Evolutionary conservation across 2,888 invertebrate genomes (phyloP).

Genomic region (Temnothorax ravouxi): DNA sequence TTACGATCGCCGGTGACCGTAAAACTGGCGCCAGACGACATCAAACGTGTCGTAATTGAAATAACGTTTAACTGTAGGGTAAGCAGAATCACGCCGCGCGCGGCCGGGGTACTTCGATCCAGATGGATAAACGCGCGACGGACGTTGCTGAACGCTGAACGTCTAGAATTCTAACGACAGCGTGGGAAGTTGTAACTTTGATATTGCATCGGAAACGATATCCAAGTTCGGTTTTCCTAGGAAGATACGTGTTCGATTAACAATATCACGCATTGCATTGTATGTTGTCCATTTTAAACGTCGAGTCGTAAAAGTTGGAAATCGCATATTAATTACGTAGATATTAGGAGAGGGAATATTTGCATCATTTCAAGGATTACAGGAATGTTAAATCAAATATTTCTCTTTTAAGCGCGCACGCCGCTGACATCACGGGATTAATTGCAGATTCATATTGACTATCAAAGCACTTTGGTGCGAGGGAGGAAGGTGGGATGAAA

Average conservation of each 20-base stretch:
- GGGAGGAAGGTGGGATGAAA: constrained; percentile 10
- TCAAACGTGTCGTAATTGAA: constrained; percentile 78
- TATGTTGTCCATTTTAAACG: not conserved
- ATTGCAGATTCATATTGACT: constrained; percentile 35
- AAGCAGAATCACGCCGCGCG: constrained; percentile 61
- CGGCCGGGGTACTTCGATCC: constrained; percentile 11
- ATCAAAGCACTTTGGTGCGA: constrained; percentile 24
- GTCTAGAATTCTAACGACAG: constrained; percentile 25
- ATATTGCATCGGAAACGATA: not conserved
- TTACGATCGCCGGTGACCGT: constrained; percentile 72
- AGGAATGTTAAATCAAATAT: constrained; percentile 18
- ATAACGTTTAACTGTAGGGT: constrained; percentile 68
- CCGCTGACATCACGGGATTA: constrained; percentile 31
- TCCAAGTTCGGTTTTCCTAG: not conserved
- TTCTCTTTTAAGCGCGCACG: not conserved
- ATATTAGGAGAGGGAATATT: constrained; percentile 7
- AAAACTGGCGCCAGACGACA: constrained; percentile 76
- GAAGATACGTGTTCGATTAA: not conserved
- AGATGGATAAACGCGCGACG: constrained; percentile 16
- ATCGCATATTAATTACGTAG: not conserved
- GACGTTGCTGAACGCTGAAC: not conserved
- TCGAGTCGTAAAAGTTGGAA: not conserved
- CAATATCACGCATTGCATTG: not conserved
- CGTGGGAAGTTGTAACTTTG: not conserved
- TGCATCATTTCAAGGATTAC: constrained; percentile 12